phyloP scores from a whole-genome alignment of 2,797 vertebrate species.

The Danionella dracula region DNA sequence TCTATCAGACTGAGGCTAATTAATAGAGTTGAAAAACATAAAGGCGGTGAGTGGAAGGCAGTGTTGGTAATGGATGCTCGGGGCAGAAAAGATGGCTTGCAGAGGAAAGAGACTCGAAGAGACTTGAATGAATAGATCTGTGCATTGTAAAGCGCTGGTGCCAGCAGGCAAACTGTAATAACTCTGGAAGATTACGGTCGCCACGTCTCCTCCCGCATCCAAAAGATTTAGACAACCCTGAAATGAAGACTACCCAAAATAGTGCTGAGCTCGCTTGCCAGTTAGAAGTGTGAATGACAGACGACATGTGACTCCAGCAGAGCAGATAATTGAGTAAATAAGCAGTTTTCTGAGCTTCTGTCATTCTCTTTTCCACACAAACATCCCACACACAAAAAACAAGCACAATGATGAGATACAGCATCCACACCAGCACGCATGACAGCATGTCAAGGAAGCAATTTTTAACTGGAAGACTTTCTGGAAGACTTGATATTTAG shows the following conservation, averaged over 20 bases:
- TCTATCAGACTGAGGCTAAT: slow-evolving; percentile 36
- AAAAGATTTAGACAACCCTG: slow-evolving; percentile 11
- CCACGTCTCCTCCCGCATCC: background rate
- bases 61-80: background rate
- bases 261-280: background rate
- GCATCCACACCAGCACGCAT: background rate
- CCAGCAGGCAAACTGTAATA: slow-evolving; percentile 4
- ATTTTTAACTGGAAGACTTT: background rate
- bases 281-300: slow-evolving; percentile 30
- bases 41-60: slow-evolving; percentile 1
- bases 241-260: slow-evolving; percentile 20
- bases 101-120: background rate
- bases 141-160: background rate
- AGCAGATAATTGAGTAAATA: slow-evolving; percentile 22
- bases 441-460: background rate
- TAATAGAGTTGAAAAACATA: slow-evolving; percentile 38
- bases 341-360: slow-evolving; percentile 12
- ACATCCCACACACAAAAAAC: slow-evolving; percentile 28
- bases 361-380: slow-evolving; percentile 13
- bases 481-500: background rate
- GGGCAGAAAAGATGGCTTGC: background rate
- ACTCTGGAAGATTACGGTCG: slow-evolving; percentile 7
- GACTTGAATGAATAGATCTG: background rate
- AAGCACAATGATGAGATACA: slow-evolving; percentile 9
- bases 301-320: slow-evolving; percentile 27